Evolutionary conservation across 2,888 invertebrate species (phyloP).

Genomic region (Drosophila kokeensis): DNA sequence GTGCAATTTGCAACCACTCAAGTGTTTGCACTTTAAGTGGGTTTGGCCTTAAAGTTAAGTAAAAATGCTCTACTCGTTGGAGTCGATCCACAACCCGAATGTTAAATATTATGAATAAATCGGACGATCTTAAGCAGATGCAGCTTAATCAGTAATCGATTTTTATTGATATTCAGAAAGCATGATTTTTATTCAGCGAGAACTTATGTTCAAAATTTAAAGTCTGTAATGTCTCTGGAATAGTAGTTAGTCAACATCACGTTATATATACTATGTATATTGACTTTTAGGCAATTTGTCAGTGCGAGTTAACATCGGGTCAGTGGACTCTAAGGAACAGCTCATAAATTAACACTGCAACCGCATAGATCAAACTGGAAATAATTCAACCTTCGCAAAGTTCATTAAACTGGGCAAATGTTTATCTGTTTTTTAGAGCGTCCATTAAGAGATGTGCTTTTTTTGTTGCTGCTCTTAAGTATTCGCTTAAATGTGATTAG

Average conservation of each 20-base stretch:
- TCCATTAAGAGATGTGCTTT: slow-evolving; percentile 36
- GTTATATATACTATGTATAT: not conserved
- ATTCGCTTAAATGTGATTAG: slow-evolving; percentile 27
- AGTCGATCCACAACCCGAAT: not conserved
- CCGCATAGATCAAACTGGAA: slow-evolving; percentile 42
- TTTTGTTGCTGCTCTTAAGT: slow-evolving; percentile 6
- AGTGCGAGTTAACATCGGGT: slow-evolving; percentile 32
- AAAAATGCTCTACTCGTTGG: not conserved
- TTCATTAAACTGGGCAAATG: slow-evolving; percentile 37
- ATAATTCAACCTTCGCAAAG: slow-evolving; percentile 6
- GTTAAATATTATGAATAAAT: not conserved
- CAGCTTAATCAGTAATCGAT: no score
- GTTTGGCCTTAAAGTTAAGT: not conserved
- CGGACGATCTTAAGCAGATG: no score
- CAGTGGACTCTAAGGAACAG: slow-evolving; percentile 26
- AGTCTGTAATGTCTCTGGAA: no score
- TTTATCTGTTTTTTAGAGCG: slow-evolving; percentile 17
- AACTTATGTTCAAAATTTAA: no score
- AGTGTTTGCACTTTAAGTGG: not conserved
- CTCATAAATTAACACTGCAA: slow-evolving; percentile 43
- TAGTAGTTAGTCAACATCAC: no score
- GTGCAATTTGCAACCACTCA: not conserved
- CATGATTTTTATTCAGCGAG: no score
- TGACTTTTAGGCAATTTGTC: slow-evolving; percentile 33
- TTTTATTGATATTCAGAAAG: no score